phyloP scores from a whole-genome alignment of 2,113 vertebrate species.

The Chamaetylas fuelleborni region DNA sequence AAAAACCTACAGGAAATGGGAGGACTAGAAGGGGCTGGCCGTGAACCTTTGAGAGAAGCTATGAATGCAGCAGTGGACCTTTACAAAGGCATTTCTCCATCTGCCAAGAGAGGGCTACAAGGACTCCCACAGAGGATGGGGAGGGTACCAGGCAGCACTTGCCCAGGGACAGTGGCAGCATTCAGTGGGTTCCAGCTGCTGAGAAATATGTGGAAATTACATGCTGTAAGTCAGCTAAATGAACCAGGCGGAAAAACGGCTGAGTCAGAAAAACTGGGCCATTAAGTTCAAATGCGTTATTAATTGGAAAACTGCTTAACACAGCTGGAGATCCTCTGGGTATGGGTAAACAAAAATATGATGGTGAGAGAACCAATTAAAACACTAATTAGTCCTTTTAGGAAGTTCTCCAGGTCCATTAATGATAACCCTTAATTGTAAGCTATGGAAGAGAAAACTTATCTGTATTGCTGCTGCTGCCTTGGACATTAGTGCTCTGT shows the following conservation, averaged over 20 bases:
- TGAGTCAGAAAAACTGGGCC: slow-evolving; percentile 19
- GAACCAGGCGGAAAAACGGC: slow-evolving; percentile 30
- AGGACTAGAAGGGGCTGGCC: background rate
- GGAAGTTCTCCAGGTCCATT: background rate
- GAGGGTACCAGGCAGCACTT: background rate
- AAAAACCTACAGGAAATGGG: background rate
- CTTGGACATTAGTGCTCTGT: background rate
- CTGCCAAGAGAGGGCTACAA: background rate
- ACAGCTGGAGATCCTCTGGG: slow-evolving; percentile 15
- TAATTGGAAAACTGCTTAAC: slow-evolving; percentile 38
- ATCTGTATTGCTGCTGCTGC: background rate
- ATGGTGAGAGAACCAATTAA: slow-evolving; percentile 3
- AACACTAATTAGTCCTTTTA: background rate
- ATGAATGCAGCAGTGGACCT: background rate
- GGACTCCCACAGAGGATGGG: background rate
- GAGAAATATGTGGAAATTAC: slow-evolving; percentile 31
- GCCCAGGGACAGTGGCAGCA: slow-evolving; percentile 19
- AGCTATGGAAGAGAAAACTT: background rate
- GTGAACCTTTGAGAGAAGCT: background rate
- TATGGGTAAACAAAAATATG: slow-evolving; percentile 2
- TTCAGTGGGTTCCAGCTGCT: slow-evolving; percentile 37
- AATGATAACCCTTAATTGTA: background rate
- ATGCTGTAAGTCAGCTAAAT: slow-evolving; percentile 22
- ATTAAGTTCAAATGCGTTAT: background rate
- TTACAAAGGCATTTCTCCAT: background rate